phyloP scores from a whole-genome alignment of 1,140 invertebrate genomes.

The Drosophila quadrilineata region DNA sequence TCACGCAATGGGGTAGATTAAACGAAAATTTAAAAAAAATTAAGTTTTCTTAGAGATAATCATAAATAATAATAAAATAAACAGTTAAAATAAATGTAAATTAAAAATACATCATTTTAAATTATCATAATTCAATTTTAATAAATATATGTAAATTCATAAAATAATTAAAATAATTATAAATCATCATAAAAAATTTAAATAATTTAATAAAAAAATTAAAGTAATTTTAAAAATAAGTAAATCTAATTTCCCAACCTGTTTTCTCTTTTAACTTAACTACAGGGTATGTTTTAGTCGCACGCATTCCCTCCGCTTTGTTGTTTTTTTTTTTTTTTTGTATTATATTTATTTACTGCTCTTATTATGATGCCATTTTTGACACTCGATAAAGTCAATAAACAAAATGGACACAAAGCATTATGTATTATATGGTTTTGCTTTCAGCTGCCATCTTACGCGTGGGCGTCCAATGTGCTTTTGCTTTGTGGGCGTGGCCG shows the following conservation, averaged over 20 bases:
- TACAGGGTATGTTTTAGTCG: background rate
- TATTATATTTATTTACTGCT: conserved; percentile 42
- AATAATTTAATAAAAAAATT: background rate
- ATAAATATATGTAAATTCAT: background rate
- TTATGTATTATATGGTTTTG: conserved; percentile 2
- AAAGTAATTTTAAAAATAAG: background rate
- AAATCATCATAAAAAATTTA: background rate
- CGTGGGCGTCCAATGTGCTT: too few species aligned
- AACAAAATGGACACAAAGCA: conserved; percentile 30
- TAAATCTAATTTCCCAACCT: too few species aligned
- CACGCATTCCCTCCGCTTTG: background rate
- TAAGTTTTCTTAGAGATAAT: too few species aligned
- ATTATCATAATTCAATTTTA: background rate
- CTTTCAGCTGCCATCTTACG: too few species aligned
- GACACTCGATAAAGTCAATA: conserved; percentile 69
- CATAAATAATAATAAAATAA: too few species aligned
- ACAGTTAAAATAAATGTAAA: background rate
- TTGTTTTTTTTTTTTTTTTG: conserved; percentile 27
- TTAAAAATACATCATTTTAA: background rate
- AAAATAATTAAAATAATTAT: background rate
- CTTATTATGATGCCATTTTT: conserved; percentile 63
- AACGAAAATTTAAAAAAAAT: background rate
- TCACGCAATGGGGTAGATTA: background rate
- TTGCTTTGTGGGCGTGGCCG: background rate
- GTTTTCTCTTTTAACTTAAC: background rate